Conservation (phyloP, 2,113 vertebrate species). For the Ivindomyrus marchei region DNA sequence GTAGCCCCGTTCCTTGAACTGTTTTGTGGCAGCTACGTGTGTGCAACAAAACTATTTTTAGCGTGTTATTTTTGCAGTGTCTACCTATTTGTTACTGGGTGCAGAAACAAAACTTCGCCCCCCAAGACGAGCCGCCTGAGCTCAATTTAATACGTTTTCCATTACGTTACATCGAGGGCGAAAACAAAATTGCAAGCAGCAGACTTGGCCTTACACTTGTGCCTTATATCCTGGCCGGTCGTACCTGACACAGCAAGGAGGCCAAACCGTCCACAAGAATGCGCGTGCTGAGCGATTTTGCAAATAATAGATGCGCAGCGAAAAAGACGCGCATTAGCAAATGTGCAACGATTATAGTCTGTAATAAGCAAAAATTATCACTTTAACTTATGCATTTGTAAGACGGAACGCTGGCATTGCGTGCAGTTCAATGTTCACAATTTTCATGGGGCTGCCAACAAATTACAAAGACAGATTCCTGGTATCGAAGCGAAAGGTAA, state of each 20-base stretch:
- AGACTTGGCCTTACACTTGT: slow-evolving; percentile 18
- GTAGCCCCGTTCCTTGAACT: slow-evolving; percentile 32
- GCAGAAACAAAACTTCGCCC: slow-evolving; percentile 36
- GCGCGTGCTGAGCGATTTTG: background rate
- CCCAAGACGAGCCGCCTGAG: slow-evolving; percentile 23
- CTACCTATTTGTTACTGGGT: slow-evolving; percentile 34
- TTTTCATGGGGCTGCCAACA: background rate
- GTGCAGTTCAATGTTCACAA: background rate
- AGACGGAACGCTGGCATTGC: background rate
- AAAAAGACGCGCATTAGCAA: background rate
- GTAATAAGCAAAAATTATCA: background rate
- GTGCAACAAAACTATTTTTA: slow-evolving; percentile 46
- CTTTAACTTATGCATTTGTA: background rate
- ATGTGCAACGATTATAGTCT: background rate
- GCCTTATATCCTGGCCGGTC: slow-evolving; percentile 22
- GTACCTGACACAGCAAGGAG: slow-evolving; percentile 36
- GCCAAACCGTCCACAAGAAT: slow-evolving; percentile 38
- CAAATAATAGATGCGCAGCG: background rate
- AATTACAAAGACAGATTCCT: background rate
- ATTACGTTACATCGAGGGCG: slow-evolving; percentile 30
- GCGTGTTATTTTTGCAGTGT: slow-evolving; percentile 37
- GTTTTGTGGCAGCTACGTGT: slow-evolving; percentile 29
- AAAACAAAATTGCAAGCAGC: slow-evolving; percentile 22
- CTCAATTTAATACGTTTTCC: slow-evolving; percentile 31
- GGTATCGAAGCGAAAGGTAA: slow-evolving; percentile 58